phyloP scores from a whole-genome alignment of 2,797 vertebrate genomes.

The Pseudomugil gertrudae region DNA sequence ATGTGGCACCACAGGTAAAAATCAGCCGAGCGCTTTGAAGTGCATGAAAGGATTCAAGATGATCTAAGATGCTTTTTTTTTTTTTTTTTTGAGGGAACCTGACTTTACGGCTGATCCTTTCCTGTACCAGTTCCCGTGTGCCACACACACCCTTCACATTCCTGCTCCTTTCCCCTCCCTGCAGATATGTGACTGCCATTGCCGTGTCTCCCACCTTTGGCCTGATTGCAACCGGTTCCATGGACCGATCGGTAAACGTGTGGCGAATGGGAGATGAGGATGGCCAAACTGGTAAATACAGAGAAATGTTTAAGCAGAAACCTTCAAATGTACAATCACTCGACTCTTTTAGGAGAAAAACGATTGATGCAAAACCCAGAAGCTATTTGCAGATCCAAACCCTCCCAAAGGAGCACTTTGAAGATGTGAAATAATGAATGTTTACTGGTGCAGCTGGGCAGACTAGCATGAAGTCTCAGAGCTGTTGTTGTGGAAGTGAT shows the following conservation, averaged over 20 bases:
- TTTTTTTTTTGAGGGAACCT: slow-evolving; percentile 16
- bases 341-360: slow-evolving; percentile 9
- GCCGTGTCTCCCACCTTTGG: slow-evolving; percentile 83
- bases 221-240: slow-evolving; percentile 89
- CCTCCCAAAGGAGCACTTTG: no score
- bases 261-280: slow-evolving; percentile 83
- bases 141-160: slow-evolving; percentile 28
- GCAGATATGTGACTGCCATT: slow-evolving; percentile 90
- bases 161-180: slow-evolving; percentile 18
- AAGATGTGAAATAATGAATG: no score
- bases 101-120: slow-evolving; percentile 41
- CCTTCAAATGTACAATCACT: slow-evolving; percentile 34
- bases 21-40: slow-evolving; percentile 64
- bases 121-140: slow-evolving; percentile 35
- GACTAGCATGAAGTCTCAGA: slow-evolving; percentile 42
- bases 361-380: slow-evolving; percentile 30
- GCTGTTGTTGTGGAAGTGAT: slow-evolving; percentile 43
- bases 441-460: slow-evolving; percentile 51
- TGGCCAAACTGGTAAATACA: slow-evolving; percentile 68
- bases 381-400: slow-evolving; percentile 31
- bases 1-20: slow-evolving; percentile 64
- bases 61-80: slow-evolving; percentile 43
- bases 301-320: slow-evolving; percentile 31
- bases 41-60: slow-evolving; percentile 64
- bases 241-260: slow-evolving; percentile 89